Conservation (phyloP, 2,797 vertebrate species). For the Iguana delicatissima region DNA sequence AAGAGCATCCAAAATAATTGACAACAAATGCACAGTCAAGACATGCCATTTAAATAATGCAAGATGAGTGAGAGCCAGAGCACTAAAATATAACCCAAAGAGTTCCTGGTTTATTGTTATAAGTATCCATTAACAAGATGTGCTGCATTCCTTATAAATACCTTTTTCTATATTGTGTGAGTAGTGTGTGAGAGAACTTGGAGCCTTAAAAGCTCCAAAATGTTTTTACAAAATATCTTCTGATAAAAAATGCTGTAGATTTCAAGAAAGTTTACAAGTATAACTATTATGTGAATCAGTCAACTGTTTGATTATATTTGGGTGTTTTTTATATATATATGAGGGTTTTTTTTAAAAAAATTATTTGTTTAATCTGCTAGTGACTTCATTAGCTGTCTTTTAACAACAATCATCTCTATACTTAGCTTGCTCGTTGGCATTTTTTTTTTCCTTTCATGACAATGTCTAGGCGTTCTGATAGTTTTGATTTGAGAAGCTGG, state of each 20-base stretch:
- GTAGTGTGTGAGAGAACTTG: slow-evolving; percentile 8
- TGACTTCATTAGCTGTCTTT: slow-evolving; percentile 27
- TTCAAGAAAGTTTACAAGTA: slow-evolving; percentile 30
- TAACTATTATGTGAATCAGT: neutral
- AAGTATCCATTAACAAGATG: too few relatives aligned
- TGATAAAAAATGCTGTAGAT: slow-evolving; percentile 17
- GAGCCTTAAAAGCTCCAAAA: neutral
- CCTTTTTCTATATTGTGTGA: slow-evolving; percentile 32
- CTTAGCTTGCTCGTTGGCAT: slow-evolving; percentile 46
- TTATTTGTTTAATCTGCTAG: slow-evolving; percentile 3
- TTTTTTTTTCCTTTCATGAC: slow-evolving; percentile 26
- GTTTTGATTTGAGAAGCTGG: slow-evolving; percentile 58
- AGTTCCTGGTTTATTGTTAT: slow-evolving; percentile 14
- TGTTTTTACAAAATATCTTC: neutral
- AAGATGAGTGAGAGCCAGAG: neutral
- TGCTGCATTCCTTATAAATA: too few relatives aligned
- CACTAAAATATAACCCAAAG: neutral
- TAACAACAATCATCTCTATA: slow-evolving; percentile 15
- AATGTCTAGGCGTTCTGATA: slow-evolving; percentile 48
- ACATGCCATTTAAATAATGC: neutral
- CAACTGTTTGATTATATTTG: neutral
- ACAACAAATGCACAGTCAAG: neutral
- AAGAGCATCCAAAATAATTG: neutral
- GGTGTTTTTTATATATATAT: neutral
- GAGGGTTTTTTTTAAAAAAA: neutral